Evolutionary conservation across 1,140 invertebrate species (phyloP).

Genomic region (Diprion similis): DNA sequence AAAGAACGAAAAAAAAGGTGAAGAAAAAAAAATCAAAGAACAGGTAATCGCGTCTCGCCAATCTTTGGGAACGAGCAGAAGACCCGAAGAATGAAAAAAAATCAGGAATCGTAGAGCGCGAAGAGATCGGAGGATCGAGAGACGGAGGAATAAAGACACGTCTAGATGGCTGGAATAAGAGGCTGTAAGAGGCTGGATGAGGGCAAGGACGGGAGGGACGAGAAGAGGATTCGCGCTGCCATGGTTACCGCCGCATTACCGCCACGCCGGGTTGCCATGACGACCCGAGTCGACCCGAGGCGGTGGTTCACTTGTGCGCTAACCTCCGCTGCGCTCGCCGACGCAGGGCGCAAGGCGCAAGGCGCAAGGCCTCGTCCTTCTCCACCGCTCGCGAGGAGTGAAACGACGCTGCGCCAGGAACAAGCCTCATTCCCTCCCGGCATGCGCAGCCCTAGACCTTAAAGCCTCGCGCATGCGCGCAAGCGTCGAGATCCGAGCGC

Average conservation of each 20-base stretch:
- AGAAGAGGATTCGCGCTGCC: slow-evolving; percentile 56
- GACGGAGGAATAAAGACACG: background rate
- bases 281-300: slow-evolving; percentile 34
- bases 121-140: slow-evolving; percentile 23
- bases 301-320: slow-evolving; percentile 32
- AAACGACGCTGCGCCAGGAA: too few relatives aligned
- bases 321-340: slow-evolving; percentile 13
- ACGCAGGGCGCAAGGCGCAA: too few relatives aligned
- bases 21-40: too few relatives aligned
- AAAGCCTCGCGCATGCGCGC: background rate
- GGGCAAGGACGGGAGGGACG: slow-evolving; percentile 55
- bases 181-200: slow-evolving; percentile 41
- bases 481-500: slow-evolving; percentile 1
- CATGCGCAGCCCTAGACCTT: slow-evolving; percentile 20
- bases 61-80: too few relatives aligned
- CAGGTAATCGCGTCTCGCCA: too few relatives aligned
- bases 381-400: slow-evolving; percentile 26
- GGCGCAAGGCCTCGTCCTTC: background rate
- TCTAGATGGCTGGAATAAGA: slow-evolving; percentile 4
- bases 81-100: too few relatives aligned
- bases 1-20: too few relatives aligned
- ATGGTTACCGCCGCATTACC: slow-evolving; percentile 64
- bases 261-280: slow-evolving; percentile 61
- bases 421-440: slow-evolving; percentile 25
- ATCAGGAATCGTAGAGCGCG: slow-evolving; percentile 28